Percentiles rank a stretch among this genome's conserved stretches.
Conservation (phyloP, 2,113 vertebrate genomes). For the Hippocampus abdominalis region DNA sequence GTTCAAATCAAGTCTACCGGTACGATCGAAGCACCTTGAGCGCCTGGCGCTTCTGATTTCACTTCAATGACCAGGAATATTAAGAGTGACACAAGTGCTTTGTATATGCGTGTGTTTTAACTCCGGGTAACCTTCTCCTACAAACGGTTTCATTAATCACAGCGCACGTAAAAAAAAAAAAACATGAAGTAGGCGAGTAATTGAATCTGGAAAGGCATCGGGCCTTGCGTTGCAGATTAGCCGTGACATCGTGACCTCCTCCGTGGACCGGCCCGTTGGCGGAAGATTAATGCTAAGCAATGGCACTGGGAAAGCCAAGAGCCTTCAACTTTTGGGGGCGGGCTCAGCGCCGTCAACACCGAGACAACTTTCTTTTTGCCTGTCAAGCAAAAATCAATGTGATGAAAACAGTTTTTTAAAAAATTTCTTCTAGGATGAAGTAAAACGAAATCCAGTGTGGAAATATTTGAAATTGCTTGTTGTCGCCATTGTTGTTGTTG, state of each 20-base stretch:
- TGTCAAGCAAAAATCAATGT: too few relatives aligned
- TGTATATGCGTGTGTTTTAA: slow-evolving; percentile 9
- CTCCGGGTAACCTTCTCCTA: slow-evolving; percentile 32
- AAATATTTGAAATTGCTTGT: too few relatives aligned
- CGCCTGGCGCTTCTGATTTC: slow-evolving; percentile 8
- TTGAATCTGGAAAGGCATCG: slow-evolving; percentile 50
- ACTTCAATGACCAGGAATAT: slow-evolving; percentile 19
- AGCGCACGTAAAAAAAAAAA: slow-evolving; percentile 13
- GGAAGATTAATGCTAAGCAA: slow-evolving; percentile 33
- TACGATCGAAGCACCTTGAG: slow-evolving; percentile 22
- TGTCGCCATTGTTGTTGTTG: too few relatives aligned
- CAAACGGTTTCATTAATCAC: slow-evolving; percentile 52
- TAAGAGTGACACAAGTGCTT: slow-evolving; percentile 1
- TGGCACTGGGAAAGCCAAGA: slow-evolving; percentile 18
- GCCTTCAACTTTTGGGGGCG: slow-evolving; percentile 10
- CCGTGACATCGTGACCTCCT: slow-evolving; percentile 41
- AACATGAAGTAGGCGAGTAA: slow-evolving; percentile 48
- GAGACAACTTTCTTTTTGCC: background rate
- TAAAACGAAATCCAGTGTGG: too few relatives aligned
- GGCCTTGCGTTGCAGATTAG: slow-evolving; percentile 42
- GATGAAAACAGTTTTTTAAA: too few relatives aligned
- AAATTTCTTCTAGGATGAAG: too few relatives aligned
- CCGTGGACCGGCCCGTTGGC: slow-evolving; percentile 10
- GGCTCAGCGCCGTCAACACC: background rate
- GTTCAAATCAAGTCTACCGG: slow-evolving; percentile 1